A percentile compares a stretch with the other conserved stretches of the same genome.
Conservation (phyloP, 2,113 vertebrate genomes). For the Hipposideros armiger region DNA sequence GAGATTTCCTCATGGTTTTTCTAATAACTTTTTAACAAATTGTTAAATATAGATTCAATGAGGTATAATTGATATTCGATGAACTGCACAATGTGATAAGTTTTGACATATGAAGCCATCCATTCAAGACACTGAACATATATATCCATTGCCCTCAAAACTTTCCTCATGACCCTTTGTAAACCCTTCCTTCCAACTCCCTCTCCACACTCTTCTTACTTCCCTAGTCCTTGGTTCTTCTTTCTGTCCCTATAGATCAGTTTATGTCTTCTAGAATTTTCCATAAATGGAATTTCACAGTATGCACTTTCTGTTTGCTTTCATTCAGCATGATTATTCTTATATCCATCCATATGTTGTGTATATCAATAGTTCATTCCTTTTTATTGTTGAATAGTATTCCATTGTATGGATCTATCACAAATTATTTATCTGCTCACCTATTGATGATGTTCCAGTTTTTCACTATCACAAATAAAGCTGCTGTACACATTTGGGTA, state of each 20-base stretch:
- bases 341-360: neutral
- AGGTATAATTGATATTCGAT: neutral
- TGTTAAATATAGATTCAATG: neutral
- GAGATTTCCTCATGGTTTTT: constrained; percentile 12
- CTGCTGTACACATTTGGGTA: neutral
- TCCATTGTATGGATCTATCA: neutral
- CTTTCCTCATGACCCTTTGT: neutral
- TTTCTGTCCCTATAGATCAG: neutral
- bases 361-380: neutral
- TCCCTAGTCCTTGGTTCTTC: neutral
- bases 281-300: neutral
- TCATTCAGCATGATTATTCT: neutral
- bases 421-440: neutral
- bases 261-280: neutral
- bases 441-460: neutral
- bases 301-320: neutral
- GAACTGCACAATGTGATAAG: neutral
- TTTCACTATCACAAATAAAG: neutral
- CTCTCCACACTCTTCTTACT: neutral
- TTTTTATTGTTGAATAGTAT: neutral
- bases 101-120: neutral
- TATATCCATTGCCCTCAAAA: neutral
- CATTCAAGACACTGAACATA: constrained; percentile 1
- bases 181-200: neutral
- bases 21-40: neutral